Conservation (phyloP, 1,140 invertebrate genomes). For the Dreissena polymorpha region DNA sequence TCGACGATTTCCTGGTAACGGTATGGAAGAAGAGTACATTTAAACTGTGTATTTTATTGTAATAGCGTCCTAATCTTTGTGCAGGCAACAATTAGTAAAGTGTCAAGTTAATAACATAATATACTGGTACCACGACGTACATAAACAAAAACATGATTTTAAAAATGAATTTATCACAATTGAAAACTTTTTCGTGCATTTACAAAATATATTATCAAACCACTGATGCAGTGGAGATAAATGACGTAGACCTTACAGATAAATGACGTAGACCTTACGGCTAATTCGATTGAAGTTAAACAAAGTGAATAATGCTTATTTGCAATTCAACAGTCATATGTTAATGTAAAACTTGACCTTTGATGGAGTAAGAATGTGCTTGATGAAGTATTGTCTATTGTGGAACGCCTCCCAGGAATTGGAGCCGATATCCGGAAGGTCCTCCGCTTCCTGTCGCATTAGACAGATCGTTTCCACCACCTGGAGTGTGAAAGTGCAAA, state of each 20-base stretch:
- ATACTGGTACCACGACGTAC: slow-evolving; percentile 4
- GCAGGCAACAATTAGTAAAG: too few relatives aligned
- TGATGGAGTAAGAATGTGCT: slow-evolving; percentile 25
- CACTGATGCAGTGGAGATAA: neutral
- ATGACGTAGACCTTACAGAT: neutral
- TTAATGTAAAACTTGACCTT: neutral
- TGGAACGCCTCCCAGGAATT: slow-evolving; percentile 1
- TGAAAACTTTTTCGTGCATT: too few relatives aligned
- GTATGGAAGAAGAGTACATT: too few relatives aligned
- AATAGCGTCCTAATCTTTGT: too few relatives aligned
- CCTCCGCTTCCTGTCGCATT: slow-evolving; percentile 11
- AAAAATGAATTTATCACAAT: neutral
- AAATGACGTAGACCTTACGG: neutral
- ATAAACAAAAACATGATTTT: too few relatives aligned
- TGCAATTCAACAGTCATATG: neutral
- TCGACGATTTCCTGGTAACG: slow-evolving; percentile 21
- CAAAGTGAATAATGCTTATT: neutral
- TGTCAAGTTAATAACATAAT: too few relatives aligned
- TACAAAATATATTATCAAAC: neutral
- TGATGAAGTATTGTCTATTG: slow-evolving; percentile 19
- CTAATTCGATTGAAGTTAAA: neutral
- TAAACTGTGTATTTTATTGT: too few relatives aligned
- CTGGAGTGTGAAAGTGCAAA: neutral
- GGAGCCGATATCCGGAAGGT: neutral
- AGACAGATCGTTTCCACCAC: slow-evolving; percentile 38